Conservation (phyloP, 2,797 vertebrate species). For the Urosaurus nigricauda region DNA sequence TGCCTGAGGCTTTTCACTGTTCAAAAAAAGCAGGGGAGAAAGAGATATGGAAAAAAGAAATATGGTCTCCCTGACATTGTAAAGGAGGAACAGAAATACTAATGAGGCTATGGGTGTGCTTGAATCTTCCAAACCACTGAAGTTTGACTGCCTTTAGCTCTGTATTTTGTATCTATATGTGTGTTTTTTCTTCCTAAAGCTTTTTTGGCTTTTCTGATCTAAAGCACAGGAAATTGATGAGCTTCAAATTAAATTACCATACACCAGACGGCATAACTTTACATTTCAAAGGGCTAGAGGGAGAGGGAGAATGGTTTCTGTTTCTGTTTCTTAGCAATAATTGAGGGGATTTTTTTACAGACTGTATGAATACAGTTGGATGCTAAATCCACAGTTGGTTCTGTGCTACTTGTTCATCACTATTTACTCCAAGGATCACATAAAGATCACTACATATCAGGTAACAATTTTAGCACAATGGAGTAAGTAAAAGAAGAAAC, state of each 20-base stretch:
- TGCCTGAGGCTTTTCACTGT: neutral
- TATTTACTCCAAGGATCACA: constrained; percentile 54
- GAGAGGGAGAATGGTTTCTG: constrained; percentile 50
- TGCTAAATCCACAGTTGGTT: constrained; percentile 36
- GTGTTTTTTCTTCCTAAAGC: constrained; percentile 46
- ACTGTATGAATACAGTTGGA: neutral
- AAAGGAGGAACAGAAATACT: constrained; percentile 32
- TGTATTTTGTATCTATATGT: constrained; percentile 4
- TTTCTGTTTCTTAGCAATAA: constrained; percentile 61
- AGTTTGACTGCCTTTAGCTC: constrained; percentile 44
- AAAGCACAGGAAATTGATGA: constrained; percentile 54
- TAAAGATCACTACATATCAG: constrained; percentile 19
- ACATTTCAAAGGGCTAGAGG: constrained; percentile 62
- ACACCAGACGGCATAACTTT: constrained; percentile 50
- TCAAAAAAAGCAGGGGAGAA: neutral
- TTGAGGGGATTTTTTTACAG: constrained; percentile 36
- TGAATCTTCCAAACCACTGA: constrained; percentile 53
- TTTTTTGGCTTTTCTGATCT: constrained; percentile 53
- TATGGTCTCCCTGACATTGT: constrained; percentile 19
- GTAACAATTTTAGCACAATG: neutral
- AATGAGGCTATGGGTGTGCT: constrained; percentile 34
- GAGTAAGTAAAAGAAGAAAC: neutral
- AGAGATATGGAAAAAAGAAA: neutral
- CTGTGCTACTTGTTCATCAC: constrained; percentile 54
- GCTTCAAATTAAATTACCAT: constrained; percentile 64